A percentile compares a stretch with the other conserved stretches of the same genome.
phyloP scores from a whole-genome alignment of 2,888 invertebrate genomes.

The Timema podura region DNA sequence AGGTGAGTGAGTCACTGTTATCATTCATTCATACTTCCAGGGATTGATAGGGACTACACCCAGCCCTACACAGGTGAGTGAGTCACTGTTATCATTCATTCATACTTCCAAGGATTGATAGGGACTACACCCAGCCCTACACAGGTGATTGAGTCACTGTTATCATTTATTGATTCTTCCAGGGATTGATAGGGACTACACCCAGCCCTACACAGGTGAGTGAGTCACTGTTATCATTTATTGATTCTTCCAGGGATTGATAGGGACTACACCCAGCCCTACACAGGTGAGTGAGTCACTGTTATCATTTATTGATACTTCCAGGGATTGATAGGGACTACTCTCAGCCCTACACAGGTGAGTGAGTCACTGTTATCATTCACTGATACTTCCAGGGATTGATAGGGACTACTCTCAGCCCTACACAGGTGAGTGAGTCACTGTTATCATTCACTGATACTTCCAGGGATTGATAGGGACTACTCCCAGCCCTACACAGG shows the following conservation, averaged over 20 bases:
- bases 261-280: background rate
- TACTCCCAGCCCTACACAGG: constrained; percentile 56
- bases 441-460: background rate
- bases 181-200: background rate
- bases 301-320: background rate
- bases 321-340: constrained; percentile 53
- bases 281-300: background rate
- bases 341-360: constrained; percentile 54
- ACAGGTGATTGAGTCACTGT: background rate
- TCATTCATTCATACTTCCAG: too few relatives aligned
- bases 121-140: background rate
- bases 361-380: constrained; percentile 31
- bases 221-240: background rate
- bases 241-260: background rate
- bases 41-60: constrained; percentile 54
- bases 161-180: too few relatives aligned
- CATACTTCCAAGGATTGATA: background rate
- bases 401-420: constrained; percentile 55
- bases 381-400: too few relatives aligned
- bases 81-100: too few relatives aligned
- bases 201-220: background rate
- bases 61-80: constrained; percentile 53
- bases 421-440: constrained; percentile 48
- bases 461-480: constrained; percentile 45
- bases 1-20: constrained; percentile 43